A percentile compares a stretch with the other conserved stretches of the same genome.
Evolutionary conservation across 2,888 invertebrate genomes (phyloP).

Genomic region (Hemithea aestivaria): DNA sequence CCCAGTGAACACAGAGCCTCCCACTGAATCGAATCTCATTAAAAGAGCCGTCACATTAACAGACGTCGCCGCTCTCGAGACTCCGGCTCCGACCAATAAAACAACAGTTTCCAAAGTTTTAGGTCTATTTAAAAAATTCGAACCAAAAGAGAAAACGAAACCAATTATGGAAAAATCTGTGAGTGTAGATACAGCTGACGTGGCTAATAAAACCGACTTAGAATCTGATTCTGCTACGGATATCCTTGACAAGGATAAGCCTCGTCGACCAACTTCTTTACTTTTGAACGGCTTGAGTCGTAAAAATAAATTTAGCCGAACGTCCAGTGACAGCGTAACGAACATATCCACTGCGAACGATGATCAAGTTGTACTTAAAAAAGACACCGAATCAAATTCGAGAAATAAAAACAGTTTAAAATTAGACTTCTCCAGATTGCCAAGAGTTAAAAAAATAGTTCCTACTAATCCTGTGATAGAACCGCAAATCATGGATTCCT

Average conservation of each 20-base stretch:
- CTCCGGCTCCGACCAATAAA: conserved; percentile 64
- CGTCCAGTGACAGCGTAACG: conserved; percentile 64
- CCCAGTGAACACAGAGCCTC: conserved; percentile 72
- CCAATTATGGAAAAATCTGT: conserved; percentile 46
- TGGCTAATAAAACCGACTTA: conserved; percentile 35
- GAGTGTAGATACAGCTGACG: conserved; percentile 33
- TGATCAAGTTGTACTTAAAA: conserved; percentile 46
- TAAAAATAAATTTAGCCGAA: conserved; percentile 70
- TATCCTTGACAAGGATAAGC: conserved; percentile 57
- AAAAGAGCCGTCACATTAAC: conserved; percentile 86
- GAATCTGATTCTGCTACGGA: conserved; percentile 36
- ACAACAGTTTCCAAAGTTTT: conserved; percentile 87
- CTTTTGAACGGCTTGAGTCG: conserved; percentile 76
- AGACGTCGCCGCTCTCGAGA: conserved; percentile 77
- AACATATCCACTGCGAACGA: conserved; percentile 40
- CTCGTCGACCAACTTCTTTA: conserved; percentile 74
- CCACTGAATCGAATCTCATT: conserved; percentile 82
- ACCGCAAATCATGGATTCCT: conserved; percentile 64
- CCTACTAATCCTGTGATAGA: conserved; percentile 78
- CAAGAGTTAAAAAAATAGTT: conserved; percentile 79
- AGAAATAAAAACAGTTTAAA: conserved; percentile 75
- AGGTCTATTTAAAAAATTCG: conserved; percentile 86
- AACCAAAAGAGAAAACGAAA: conserved; percentile 77
- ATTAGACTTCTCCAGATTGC: conserved; percentile 81
- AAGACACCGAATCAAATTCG: conserved; percentile 49